Evolutionary conservation across 1,140 invertebrate species (phyloP).

Genomic region (Neocloeon triangulifer): DNA sequence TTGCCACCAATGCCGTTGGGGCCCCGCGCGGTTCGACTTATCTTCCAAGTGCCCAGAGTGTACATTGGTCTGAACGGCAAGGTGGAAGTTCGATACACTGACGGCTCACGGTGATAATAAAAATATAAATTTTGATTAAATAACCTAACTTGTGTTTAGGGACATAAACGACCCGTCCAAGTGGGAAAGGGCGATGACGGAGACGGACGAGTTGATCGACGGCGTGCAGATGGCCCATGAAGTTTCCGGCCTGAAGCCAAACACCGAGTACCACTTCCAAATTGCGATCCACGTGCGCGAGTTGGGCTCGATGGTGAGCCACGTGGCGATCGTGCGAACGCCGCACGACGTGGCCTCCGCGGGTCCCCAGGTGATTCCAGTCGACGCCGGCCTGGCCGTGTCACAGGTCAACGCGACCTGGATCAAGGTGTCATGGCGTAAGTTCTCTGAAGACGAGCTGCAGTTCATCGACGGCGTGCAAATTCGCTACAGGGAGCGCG

Average conservation of each 20-base stretch:
- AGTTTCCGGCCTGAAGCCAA: slow-evolving; percentile 44
- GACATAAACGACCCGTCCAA: slow-evolving; percentile 31
- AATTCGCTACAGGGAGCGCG: slow-evolving; percentile 42
- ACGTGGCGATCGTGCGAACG: slow-evolving; percentile 45
- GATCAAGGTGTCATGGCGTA: slow-evolving; percentile 55
- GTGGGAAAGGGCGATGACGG: slow-evolving; percentile 63
- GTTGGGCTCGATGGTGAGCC: slow-evolving; percentile 43
- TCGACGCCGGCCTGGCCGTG: slow-evolving; percentile 46
- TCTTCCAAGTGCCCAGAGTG: slow-evolving; percentile 55
- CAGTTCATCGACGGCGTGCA: slow-evolving; percentile 50
- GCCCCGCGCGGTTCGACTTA: slow-evolving; percentile 47
- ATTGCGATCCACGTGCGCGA: slow-evolving; percentile 51
- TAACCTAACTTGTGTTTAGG: neutral
- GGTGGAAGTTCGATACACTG: slow-evolving; percentile 60
- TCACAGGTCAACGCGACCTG: slow-evolving; percentile 53
- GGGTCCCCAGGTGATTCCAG: no score
- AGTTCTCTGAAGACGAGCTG: slow-evolving; percentile 53
- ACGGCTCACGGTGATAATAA: slow-evolving; percentile 34
- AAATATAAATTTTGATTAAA: no score
- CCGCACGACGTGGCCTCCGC: slow-evolving; percentile 33
- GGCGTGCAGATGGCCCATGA: slow-evolving; percentile 66
- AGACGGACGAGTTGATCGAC: slow-evolving; percentile 58
- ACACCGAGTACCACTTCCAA: slow-evolving; percentile 58
- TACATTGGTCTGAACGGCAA: slow-evolving; percentile 66
- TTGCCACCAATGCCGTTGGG: slow-evolving; percentile 49